Evolutionary conservation across 2,113 vertebrate species (phyloP), one percentile per base, ranked within the genome.

Genomic region (Urocitellus parryii): DNA sequence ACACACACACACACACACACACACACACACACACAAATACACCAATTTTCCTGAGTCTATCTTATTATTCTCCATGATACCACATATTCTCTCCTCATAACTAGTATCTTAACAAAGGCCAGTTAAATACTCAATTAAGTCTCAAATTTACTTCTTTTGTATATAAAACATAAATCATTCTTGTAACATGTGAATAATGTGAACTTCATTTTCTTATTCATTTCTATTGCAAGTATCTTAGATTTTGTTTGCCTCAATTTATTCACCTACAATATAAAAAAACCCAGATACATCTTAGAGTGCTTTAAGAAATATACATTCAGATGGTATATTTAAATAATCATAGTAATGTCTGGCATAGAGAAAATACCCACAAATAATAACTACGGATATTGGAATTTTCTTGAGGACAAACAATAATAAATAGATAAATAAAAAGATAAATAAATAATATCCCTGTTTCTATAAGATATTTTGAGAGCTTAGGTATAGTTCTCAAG

Each of bases 401-500:
- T 94, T 61, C 12, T 32, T 80, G 24, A 73, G 34, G 25, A 85
- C 8, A 51, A 13, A 7, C 89, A 72, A 34, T 42, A 74, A 91
- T 32, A 58, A 81, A 81, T 93, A 93, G 32, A 63, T 84, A 88
- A 81, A 81, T 91, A 88, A 48, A 45, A 45, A 45, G 1, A 67
- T 65, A 93, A 88, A 78, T 83, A 73, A 20, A 70, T 67, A 68
- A 32, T 68, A 88, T 56, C 1, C 0, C 9, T 88, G 0, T 29
- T 89, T 83, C 9, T 92, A 56, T 63, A 20, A 42, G 16, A 11
- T 67, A 56, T 8, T 83, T 86, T 74, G 7, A 86, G 16, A 61
- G 76, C 12, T 89, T 87, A 37, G 11, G n/a, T 27, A 7, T 48
- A 53, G 0, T 67, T 88, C 6, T 73, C 5, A 76, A 7, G 29